phyloP scores from a whole-genome alignment of 2,797 vertebrate species.

The Acomys russatus region DNA sequence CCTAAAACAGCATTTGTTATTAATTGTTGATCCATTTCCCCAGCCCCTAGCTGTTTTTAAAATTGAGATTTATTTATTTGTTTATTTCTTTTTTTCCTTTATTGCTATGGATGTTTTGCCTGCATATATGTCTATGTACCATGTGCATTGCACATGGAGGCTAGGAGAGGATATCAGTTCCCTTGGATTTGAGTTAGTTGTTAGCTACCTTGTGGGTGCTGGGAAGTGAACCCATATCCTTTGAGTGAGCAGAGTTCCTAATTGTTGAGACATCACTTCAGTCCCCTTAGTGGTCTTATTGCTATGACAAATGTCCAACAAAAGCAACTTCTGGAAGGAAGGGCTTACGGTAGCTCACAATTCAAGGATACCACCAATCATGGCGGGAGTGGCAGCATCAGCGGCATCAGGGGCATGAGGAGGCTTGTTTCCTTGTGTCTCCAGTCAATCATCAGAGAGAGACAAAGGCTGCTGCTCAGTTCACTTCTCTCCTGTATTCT shows the following conservation, averaged over 20 bases:
- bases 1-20: not conserved
- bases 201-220: not conserved
- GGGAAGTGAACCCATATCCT: not conserved
- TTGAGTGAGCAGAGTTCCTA: not conserved
- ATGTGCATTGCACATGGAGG: not conserved
- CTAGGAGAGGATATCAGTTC: not conserved
- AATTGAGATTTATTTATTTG: not conserved
- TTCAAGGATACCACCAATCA: too few species aligned
- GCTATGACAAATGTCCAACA: not conserved
- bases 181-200: not conserved
- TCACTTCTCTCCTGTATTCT: not conserved
- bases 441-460: not conserved
- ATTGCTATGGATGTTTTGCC: not conserved
- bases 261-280: not conserved
- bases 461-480: not conserved
- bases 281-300: not conserved
- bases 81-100: not conserved
- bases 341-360: not conserved
- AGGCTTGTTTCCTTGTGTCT: not conserved
- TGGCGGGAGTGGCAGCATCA: too few species aligned
- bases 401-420: too few species aligned
- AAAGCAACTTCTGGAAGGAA: not conserved
- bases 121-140: not conserved
- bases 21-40: not conserved
- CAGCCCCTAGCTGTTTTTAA: not conserved